Conservation (phyloP, 2,888 invertebrate genomes). For the Drosophila multiciliata region DNA sequence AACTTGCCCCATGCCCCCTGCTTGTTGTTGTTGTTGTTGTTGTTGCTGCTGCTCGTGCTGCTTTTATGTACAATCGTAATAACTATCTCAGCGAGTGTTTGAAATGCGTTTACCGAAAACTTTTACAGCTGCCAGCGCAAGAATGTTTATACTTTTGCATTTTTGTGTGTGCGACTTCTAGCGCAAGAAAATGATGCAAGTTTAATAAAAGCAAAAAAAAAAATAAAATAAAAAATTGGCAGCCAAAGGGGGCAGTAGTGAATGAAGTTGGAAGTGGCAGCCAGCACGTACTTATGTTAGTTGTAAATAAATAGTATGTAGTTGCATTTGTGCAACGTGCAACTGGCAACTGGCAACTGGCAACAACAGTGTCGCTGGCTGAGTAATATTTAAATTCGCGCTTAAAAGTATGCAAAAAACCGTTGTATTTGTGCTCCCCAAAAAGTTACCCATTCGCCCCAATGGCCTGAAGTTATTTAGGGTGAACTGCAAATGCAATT, state of each 20-base stretch:
- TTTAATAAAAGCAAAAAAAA: not conserved
- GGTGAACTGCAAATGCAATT: constrained; percentile 1
- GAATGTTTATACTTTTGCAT: constrained; percentile 73
- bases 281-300: constrained; percentile 54
- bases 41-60: constrained; percentile 25
- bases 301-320: constrained; percentile 65
- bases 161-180: constrained; percentile 63
- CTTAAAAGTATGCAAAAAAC: constrained; percentile 47
- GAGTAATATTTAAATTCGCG: constrained; percentile 46
- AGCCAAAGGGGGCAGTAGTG: not conserved
- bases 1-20: not conserved
- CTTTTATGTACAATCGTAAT: constrained; percentile 74
- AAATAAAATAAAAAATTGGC: too few species aligned
- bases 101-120: constrained; percentile 79
- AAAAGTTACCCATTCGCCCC: constrained; percentile 1
- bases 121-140: constrained; percentile 70
- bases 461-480: constrained; percentile 1
- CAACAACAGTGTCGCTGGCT: constrained; percentile 14
- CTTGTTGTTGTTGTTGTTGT: not conserved
- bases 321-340: constrained; percentile 48
- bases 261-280: constrained; percentile 6
- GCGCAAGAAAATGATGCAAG: constrained; percentile 42
- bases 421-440: not conserved
- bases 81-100: constrained; percentile 81
- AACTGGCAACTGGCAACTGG: constrained; percentile 4